Base-by-base conservation (phyloP, 1,140 invertebrate species). In the Sipha flava region DNA sequence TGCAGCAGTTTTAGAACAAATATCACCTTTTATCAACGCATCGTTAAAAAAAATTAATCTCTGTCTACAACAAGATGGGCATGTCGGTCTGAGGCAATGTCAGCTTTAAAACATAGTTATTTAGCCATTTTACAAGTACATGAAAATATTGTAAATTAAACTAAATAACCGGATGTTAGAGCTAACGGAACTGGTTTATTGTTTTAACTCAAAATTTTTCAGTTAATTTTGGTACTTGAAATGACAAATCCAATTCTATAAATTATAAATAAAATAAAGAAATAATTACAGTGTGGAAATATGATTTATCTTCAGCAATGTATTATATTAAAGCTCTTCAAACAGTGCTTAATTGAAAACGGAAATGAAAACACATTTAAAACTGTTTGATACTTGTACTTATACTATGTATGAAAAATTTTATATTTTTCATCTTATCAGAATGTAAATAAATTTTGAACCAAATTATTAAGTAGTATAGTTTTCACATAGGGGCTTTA, bases 71-170 rank as follows among this genome's bases (percentile, higher is more conserved):
- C n/a, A n/a, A n/a, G n/a, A n/a, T n/a, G n/a, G n/a, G n/a, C n/a
- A n/a, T n/a, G n/a, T n/a, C n/a, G n/a, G n/a, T n/a, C n/a, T n/a
- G n/a, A n/a, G n/a, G n/a, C n/a, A n/a, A n/a, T n/a, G n/a, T n/a
- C n/a, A n/a, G n/a, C n/a, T n/a, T n/a, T n/a, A n/a, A n/a, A n/a
- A n/a, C n/a, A n/a, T n/a, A n/a, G n/a, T 29, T 80, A 82, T 82
- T 70, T 81, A 81, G 47, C 47, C 21, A 52, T 52, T 52, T 52
- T 52, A 52, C n/a, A 21, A 52, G 47, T n/a, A 52, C n/a, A 21
- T 21, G 18, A 52, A 52, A n/a, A 52, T 21, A 52, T 52, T 21
- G n/a, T 52, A 21, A n/a, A 52, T 52, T 9, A 7, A 52, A 23
- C n/a, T n/a, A 52, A 52, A 52, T n/a, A 52, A 21, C 47, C n/a